These are phyloP conservation scores for Xylophagus ater DNA, from an alignment of 2,888 invertebrate species.

Conservation along the genomic window DNA sequence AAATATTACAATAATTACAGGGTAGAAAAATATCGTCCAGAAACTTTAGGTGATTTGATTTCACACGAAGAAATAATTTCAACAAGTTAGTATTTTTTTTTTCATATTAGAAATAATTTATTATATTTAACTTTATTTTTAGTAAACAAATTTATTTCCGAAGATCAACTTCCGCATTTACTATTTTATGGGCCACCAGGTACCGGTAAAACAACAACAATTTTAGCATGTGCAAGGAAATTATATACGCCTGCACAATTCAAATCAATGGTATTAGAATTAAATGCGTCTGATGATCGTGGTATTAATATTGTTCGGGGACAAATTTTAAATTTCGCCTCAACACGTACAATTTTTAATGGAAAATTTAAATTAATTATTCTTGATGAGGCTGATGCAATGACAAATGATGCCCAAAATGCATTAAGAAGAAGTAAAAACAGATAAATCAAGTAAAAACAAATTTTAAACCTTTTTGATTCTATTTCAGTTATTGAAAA, in stretches of 20 bases:
- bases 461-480: slow-evolving; percentile 4
- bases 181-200: slow-evolving; percentile 98
- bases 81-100: slow-evolving; percentile 61
- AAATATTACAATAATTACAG: too few relatives aligned
- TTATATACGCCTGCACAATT: slow-evolving; percentile 84
- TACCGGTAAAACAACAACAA: slow-evolving; percentile 96
- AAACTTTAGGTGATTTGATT: slow-evolving; percentile 80
- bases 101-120: neutral
- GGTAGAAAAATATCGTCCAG: slow-evolving; percentile 98
- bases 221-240: slow-evolving; percentile 87
- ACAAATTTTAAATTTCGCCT: slow-evolving; percentile 91
- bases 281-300: slow-evolving; percentile 97
- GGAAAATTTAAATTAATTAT: slow-evolving; percentile 91
- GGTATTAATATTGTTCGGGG: slow-evolving; percentile 93
- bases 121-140: slow-evolving; percentile 23
- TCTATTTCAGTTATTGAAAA: slow-evolving; percentile 85
- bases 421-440: slow-evolving; percentile 80
- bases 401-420: slow-evolving; percentile 99
- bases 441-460: neutral
- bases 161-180: slow-evolving; percentile 89
- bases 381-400: slow-evolving; percentile 97
- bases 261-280: slow-evolving; percentile 84
- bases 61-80: slow-evolving; percentile 95
- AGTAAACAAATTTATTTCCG: slow-evolving; percentile 80
- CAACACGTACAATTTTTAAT: slow-evolving; percentile 89